Conservation (phyloP, 1,140 invertebrate genomes). For the Plectrocnemia conspersa region DNA sequence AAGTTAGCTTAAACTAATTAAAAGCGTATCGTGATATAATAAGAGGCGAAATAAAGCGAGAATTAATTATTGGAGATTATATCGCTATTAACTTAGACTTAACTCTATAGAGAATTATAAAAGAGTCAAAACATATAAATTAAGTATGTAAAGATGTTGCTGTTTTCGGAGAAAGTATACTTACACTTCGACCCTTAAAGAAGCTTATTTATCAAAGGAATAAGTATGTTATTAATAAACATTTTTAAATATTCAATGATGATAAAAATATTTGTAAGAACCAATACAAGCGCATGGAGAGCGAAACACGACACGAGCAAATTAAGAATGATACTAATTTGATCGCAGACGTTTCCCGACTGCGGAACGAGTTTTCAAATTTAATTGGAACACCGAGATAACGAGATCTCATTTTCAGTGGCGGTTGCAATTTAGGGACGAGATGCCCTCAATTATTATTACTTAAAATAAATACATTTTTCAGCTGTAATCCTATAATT, state of each 20-base stretch:
- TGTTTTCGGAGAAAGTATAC: no score
- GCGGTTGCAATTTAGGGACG: constrained; percentile 1
- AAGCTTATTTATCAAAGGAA: no score
- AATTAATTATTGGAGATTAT: neutral
- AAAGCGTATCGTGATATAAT: neutral
- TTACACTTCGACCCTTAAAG: no score
- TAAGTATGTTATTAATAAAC: neutral
- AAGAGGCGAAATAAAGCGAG: neutral
- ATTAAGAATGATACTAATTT: neutral
- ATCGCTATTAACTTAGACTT: neutral
- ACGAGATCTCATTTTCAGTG: neutral
- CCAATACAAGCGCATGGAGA: neutral
- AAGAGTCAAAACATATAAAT: no score
- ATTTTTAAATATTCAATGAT: neutral
- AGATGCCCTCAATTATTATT: neutral
- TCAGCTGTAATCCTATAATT: neutral
- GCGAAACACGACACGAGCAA: neutral
- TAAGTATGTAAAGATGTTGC: no score
- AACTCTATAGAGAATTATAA: neutral
- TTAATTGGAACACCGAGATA: neutral
- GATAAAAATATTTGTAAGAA: neutral
- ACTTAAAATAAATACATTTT: neutral
- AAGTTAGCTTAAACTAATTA: neutral
- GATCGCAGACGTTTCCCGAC: neutral
- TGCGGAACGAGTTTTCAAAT: constrained; percentile 5